Base-by-base conservation (phyloP, 2,113 vertebrate genomes). In the Albula glossodonta region DNA sequence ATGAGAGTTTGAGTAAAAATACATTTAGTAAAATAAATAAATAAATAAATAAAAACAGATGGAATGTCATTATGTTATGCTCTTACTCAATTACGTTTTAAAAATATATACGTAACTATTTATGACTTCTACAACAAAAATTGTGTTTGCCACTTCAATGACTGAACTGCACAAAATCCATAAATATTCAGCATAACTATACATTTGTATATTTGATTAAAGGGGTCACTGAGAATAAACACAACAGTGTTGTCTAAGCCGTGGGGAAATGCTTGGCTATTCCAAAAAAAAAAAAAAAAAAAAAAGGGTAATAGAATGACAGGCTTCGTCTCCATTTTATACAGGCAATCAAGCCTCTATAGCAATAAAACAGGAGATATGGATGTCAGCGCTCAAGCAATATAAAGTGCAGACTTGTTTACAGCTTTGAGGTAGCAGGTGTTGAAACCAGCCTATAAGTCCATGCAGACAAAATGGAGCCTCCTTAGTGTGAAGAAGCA, bases 221-320 rank as follows among this genome's bases (percentile, higher is more conserved):
- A 31, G 70, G 70, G 22, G 22, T 74, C 88, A 91, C 86, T 87
- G 89, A 90, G 86, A 89, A 78, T 49, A 84, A 87, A 92, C 89
- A n/a, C 25, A 78, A 60, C 88, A 87, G 51, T 90, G 90, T 89
- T 83, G 87, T 90, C 86, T 86, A 88, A 57, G 95, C 97, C 95
- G 96, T 88, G 87, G 96, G 95, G 96, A 96, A 93, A 95, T 92
- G 95, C 96, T 95, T 97, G 96, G 96, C 96, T 96, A 95, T 93
- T 94, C 94, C 95, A 92, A 96, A 97, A 93, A 97, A 95, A 91
- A 94, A 92, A 95, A 95, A 60, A 93, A 97, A 95, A 91, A 94
- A 92, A 95, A 95, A n/a, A n/a, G n/a, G 96, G 97, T 97, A 97
- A 97, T 96, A 97, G 96, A 97, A 96, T 92, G 93, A 89, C 93